These are phyloP conservation scores for Phyllotreta cruciferae DNA, from an alignment of 2,888 invertebrate species.

Conservation along the genomic window DNA sequence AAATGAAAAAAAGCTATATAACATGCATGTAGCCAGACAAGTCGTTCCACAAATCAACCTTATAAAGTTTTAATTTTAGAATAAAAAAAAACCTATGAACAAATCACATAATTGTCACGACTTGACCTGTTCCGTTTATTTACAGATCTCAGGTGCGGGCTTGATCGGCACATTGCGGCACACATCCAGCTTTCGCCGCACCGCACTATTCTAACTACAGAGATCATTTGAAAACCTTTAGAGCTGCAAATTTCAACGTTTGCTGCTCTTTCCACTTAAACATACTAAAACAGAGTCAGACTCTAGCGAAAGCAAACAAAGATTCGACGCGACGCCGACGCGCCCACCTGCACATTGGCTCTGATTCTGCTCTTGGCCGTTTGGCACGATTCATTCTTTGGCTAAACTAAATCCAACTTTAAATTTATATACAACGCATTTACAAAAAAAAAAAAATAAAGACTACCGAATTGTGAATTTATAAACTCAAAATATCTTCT, in stretches of 20 bases:
- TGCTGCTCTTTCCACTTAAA: conserved; percentile 46
- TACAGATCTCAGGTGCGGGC: conserved; percentile 55
- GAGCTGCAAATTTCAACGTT: conserved; percentile 47
- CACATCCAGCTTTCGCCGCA: conserved; percentile 57
- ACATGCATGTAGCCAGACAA: conserved; percentile 41
- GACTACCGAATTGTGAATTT: conserved; percentile 37
- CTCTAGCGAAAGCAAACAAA: conserved; percentile 58
- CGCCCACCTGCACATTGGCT: conserved; percentile 37
- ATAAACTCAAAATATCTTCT: conserved; percentile 39
- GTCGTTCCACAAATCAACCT: conserved; percentile 22
- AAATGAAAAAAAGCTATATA: conserved; percentile 56
- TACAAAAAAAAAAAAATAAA: conserved; percentile 44
- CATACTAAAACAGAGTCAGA: conserved; percentile 51
- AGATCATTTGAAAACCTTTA: conserved; percentile 61
- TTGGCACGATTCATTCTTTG: conserved; percentile 58
- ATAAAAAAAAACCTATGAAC: conserved; percentile 2
- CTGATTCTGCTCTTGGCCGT: conserved; percentile 41
- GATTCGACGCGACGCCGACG: conserved; percentile 45
- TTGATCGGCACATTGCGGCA: conserved; percentile 54
- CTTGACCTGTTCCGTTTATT: conserved; percentile 43
- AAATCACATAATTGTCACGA: conserved; percentile 33
- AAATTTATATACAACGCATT: conserved; percentile 49
- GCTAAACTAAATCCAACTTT: conserved; percentile 59
- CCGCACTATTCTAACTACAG: conserved; percentile 60
- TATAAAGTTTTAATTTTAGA: background rate